Evolutionary conservation across 2,113 vertebrate genomes (phyloP), one percentile per base, ranked within the genome.

Genomic region (Monopterus albus): DNA sequence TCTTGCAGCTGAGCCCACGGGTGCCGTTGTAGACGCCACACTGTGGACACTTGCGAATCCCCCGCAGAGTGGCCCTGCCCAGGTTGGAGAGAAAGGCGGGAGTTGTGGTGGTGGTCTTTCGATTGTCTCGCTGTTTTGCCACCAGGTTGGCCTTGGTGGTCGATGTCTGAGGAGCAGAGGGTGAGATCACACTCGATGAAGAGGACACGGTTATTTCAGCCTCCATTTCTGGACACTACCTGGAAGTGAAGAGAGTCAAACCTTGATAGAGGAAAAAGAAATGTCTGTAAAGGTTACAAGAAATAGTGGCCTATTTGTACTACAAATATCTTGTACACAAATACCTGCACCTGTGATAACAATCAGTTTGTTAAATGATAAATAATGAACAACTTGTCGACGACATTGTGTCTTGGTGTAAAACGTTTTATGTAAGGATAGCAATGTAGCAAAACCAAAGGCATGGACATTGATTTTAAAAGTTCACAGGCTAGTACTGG

Each of bases 11-110:
- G 38, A 98, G 91, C 1, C 97, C 96, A 0, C 96, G 93, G 11
- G 96, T 98, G 75, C 97, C 96, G 0, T 98, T 98, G 88, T 96
- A 98, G 2, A 96, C 93, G 53, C 97, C 97, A 0, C 96, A 98
- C 49, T 93, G 93, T 0, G 96, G 96, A 62, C 96, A 98, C 49
- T 93, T 95, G 40, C 96, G 90, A 64, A 98, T 97, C 21, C 97
- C 97, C 0, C 96, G 79, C 33, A 98, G 68, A 0, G 96, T 98
- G 46, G 97, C 95, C 78, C 96, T 95, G 1, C 97, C 97, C 84
- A 98, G 86, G 87, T 98, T 95, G 0, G 95, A 96, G 7, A 98
- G 91, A 75, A 98, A 97, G 6, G 95, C 78, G 0, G 96, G 96
- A 4, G 89, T 84, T 0, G 81, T 9, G 17, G 82, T 4, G 0